A percentile compares a stretch with the other conserved stretches of the same genome.
Conservation (phyloP, 2,797 vertebrate species). For the Pampus argenteus region DNA sequence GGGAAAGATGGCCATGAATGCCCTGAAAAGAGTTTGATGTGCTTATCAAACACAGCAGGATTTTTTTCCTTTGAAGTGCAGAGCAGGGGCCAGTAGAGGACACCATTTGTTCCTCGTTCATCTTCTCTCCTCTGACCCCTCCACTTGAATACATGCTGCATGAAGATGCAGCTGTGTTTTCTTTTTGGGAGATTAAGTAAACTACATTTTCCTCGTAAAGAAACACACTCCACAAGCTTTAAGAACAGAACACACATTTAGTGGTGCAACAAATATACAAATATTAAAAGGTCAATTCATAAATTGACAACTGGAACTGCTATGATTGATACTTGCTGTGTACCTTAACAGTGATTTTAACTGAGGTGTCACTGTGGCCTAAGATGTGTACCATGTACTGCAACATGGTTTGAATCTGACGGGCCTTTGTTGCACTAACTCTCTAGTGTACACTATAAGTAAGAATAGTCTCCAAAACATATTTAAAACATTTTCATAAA, state of each 20-base stretch:
- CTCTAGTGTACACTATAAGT: background rate
- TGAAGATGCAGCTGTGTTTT: conserved; percentile 76
- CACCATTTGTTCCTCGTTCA: conserved; percentile 69
- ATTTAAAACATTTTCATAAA: background rate
- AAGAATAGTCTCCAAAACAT: background rate
- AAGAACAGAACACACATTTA: background rate
- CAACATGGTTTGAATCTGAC: background rate
- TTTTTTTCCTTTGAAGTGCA: conserved; percentile 63
- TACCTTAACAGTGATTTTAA: background rate
- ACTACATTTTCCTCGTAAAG: conserved; percentile 26
- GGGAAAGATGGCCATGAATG: background rate
- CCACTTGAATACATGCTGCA: conserved; percentile 31
- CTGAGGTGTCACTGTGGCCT: background rate
- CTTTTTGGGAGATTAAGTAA: conserved; percentile 53
- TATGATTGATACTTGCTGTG: background rate
- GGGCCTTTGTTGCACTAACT: background rate
- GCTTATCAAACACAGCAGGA: conserved; percentile 58
- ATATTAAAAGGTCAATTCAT: background rate
- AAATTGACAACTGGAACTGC: background rate
- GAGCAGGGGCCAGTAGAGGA: conserved; percentile 75
- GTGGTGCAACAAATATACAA: background rate
- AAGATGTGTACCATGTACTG: background rate
- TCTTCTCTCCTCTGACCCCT: conserved; percentile 56
- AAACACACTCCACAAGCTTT: conserved; percentile 27
- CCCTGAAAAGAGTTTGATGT: conserved; percentile 1